Percentiles rank a stretch among this genome's conserved stretches.
These are phyloP conservation scores for Buathra laborator DNA, from an alignment of 2,888 invertebrate genomes.

Conservation along the genomic window DNA sequence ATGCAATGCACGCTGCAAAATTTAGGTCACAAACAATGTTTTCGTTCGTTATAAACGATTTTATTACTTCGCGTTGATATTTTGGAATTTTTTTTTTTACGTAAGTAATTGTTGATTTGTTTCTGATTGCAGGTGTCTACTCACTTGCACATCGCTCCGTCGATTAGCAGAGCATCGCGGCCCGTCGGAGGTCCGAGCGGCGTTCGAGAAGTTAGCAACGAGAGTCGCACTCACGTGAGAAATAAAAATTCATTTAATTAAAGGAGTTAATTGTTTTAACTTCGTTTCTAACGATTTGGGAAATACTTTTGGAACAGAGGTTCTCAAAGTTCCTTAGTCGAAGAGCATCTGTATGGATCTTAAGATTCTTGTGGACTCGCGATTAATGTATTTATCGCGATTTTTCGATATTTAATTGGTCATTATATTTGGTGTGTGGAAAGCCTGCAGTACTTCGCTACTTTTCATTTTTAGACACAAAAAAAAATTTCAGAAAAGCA, in stretches of 20 bases:
- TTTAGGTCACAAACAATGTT: constrained; percentile 37
- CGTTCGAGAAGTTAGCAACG: constrained; percentile 3
- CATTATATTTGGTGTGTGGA: no score
- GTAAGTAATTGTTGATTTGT: background rate
- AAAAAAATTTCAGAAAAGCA: no score
- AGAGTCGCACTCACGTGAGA: constrained; percentile 59
- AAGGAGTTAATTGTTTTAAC: constrained; percentile 14
- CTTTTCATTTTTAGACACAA: no score
- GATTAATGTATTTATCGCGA: no score
- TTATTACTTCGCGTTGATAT: background rate
- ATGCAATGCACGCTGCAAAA: constrained; percentile 63
- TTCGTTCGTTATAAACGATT: background rate
- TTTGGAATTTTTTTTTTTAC: background rate
- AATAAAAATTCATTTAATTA: constrained; percentile 57
- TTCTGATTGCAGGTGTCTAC: constrained; percentile 32
- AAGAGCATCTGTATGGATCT: background rate
- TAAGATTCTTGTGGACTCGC: no score
- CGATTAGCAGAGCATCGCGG: constrained; percentile 52
- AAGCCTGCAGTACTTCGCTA: no score
- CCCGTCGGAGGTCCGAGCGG: constrained; percentile 16
- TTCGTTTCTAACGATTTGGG: constrained; percentile 2
- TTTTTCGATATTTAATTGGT: no score
- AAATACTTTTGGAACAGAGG: constrained; percentile 22
- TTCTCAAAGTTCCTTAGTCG: constrained; percentile 12
- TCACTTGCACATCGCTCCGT: constrained; percentile 67